A percentile compares a stretch with the other conserved stretches of the same genome.
Conservation (phyloP, 2,888 invertebrate genomes). For the Acrobasis repandana region DNA sequence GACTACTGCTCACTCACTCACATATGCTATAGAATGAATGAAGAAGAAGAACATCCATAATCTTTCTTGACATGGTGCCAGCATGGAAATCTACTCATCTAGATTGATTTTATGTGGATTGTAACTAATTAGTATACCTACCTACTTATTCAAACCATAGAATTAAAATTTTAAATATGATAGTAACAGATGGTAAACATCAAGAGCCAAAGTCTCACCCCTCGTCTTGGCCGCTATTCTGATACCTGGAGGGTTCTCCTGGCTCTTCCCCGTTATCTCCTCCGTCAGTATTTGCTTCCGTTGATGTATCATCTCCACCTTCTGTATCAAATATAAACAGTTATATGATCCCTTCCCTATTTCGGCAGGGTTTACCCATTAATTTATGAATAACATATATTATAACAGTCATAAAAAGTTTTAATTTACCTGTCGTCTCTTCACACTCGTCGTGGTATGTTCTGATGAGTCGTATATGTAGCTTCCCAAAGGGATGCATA, state of each 20-base stretch:
- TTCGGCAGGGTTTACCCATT: no score
- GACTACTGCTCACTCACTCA: no score
- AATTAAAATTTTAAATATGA: conserved; percentile 3
- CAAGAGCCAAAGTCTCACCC: conserved; percentile 59
- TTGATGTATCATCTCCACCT: conserved; percentile 31
- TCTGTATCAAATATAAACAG: conserved; percentile 30
- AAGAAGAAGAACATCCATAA: no score
- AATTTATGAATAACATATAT: no score
- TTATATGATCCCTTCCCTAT: not conserved
- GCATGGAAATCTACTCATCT: no score
- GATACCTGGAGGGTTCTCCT: conserved; percentile 73
- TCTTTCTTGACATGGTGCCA: no score
- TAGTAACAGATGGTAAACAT: conserved; percentile 1
- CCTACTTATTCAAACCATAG: no score
- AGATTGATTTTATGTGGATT: no score
- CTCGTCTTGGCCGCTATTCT: conserved; percentile 63
- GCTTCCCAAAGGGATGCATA: conserved; percentile 68
- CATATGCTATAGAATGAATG: no score
- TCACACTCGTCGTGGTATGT: conserved; percentile 65
- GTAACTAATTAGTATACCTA: no score
- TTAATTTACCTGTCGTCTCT: conserved; percentile 48
- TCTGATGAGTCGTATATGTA: conserved; percentile 60
- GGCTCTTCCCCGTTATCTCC: conserved; percentile 38
- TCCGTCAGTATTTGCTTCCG: conserved; percentile 34
- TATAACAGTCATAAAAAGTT: no score